Percentiles rank a stretch among this genome's conserved stretches.
Evolutionary conservation across 23 tunicate species (phyloP).

Genomic region (Ascidia mentula): DNA sequence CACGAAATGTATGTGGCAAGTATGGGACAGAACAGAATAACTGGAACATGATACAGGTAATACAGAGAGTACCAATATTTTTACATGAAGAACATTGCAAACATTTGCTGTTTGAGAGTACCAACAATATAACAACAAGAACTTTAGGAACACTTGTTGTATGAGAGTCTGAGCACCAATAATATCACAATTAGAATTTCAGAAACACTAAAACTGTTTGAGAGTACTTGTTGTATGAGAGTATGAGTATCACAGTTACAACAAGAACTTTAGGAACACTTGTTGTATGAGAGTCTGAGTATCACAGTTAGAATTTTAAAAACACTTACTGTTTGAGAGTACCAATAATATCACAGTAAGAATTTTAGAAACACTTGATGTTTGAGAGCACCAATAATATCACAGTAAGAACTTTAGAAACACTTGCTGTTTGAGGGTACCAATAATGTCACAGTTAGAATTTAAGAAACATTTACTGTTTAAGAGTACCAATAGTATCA

Average conservation of each 20-base stretch:
- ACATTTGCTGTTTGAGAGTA: neutral
- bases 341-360: neutral
- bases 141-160: neutral
- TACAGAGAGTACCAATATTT: neutral
- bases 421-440: neutral
- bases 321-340: too few species aligned
- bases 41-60: neutral
- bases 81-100: neutral
- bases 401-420: neutral
- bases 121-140: too few species aligned
- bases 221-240: too few species aligned
- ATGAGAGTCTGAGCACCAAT: neutral
- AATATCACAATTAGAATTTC: neutral
- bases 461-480: neutral
- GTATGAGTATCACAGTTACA: too few species aligned
- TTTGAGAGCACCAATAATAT: neutral
- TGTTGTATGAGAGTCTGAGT: too few species aligned
- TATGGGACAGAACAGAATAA: neutral
- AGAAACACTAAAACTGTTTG: too few species aligned
- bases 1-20: neutral
- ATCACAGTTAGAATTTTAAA: too few species aligned
- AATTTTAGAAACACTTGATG: neutral
- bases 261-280: too few species aligned
- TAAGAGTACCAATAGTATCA: neutral
- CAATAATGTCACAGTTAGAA: too few species aligned